A percentile compares a stretch with the other conserved stretches of the same genome.
Conservation (phyloP, 2,888 invertebrate species). For the Octonoba sinensis region DNA sequence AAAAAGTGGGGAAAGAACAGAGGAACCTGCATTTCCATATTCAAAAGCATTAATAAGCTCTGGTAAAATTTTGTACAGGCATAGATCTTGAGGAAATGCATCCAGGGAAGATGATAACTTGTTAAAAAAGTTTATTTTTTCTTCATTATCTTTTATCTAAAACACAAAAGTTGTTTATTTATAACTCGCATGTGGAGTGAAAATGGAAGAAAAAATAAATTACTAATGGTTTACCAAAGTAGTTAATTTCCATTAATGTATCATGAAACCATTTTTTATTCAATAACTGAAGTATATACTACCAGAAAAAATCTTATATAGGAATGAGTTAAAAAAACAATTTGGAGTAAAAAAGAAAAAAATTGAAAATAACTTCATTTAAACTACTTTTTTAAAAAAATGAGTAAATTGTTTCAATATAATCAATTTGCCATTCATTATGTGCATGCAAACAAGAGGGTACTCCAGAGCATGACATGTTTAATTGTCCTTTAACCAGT, state of each 20-base stretch:
- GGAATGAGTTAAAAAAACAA: no score
- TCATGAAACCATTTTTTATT: background rate
- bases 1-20: conserved; percentile 92
- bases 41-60: conserved; percentile 95
- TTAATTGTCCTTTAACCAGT: no score
- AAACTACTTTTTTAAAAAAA: no score
- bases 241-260: background rate
- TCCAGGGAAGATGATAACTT: conserved; percentile 87
- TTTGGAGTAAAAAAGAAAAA: no score
- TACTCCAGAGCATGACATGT: no score
- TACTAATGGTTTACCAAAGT: background rate
- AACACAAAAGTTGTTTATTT: conserved; percentile 30
- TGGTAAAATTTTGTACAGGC: conserved; percentile 94
- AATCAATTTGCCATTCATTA: no score
- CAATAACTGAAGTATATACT: background rate
- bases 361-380: no score
- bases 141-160: conserved; percentile 93
- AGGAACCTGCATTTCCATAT: conserved; percentile 96
- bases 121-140: conserved; percentile 92
- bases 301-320: background rate
- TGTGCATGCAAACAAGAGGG: no score
- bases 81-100: conserved; percentile 91
- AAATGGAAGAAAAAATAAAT: background rate
- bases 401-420: no score
- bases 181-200: background rate